Evolutionary conservation across 2,888 invertebrate genomes (phyloP).

Genomic region (Drosophila putrida): DNA sequence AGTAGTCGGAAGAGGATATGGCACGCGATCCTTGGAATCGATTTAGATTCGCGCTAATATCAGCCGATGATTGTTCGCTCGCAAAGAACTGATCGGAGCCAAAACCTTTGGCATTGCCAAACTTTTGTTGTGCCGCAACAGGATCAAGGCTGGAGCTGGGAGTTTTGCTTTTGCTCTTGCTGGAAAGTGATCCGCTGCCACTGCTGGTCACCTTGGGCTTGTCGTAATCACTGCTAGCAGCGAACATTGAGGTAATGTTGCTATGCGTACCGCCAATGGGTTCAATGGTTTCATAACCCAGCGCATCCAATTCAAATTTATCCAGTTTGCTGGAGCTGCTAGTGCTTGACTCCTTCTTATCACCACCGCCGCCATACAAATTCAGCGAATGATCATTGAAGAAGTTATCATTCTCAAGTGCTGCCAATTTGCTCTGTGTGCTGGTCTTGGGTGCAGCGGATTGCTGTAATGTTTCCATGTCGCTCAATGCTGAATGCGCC

Average conservation of each 20-base stretch:
- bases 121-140: slow-evolving; percentile 94
- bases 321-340: slow-evolving; percentile 72
- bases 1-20: slow-evolving; percentile 98
- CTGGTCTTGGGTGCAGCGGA: slow-evolving; percentile 86
- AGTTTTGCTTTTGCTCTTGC: slow-evolving; percentile 49
- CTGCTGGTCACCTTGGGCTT: slow-evolving; percentile 49
- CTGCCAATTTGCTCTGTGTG: slow-evolving; percentile 59
- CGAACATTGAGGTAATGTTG: slow-evolving; percentile 84
- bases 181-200: slow-evolving; percentile 11
- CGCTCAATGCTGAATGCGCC: slow-evolving; percentile 94
- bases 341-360: slow-evolving; percentile 50
- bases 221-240: slow-evolving; percentile 66
- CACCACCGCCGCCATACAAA: slow-evolving; percentile 63
- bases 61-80: slow-evolving; percentile 87
- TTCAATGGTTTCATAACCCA: slow-evolving; percentile 85
- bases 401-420: slow-evolving; percentile 78
- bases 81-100: slow-evolving; percentile 99
- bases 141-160: slow-evolving; percentile 61
- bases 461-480: slow-evolving; percentile 97
- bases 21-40: slow-evolving; percentile 97
- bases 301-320: slow-evolving; percentile 82
- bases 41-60: slow-evolving; percentile 85
- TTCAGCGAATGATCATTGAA: slow-evolving; percentile 77
- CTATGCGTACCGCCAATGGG: slow-evolving; percentile 83
- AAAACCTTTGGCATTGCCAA: slow-evolving; percentile 98